Evolutionary conservation across 35 echinoderm and acorn worm species (phyloP), one percentile per base, ranked within the genome.

Genomic region (Nesometra sesokonis): DNA sequence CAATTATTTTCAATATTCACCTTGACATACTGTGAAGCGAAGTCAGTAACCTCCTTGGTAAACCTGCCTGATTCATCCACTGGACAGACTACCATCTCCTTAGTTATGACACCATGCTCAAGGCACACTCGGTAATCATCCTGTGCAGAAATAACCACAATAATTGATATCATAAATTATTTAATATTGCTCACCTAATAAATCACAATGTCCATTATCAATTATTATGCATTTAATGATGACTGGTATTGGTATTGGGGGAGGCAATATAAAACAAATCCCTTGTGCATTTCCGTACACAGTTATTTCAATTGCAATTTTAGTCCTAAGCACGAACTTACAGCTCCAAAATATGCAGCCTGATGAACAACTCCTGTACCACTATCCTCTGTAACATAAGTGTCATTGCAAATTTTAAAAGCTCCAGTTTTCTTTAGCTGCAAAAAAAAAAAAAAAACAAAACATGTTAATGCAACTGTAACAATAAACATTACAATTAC

Each of bases 71-170:
- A 94, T 15, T 87, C 90, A 77, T 99, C 96, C 23, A 99, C 96
- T 0, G 96, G 96, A 79, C 96, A 99, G 0, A 99, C 87, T 11
- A 99, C 81, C 86, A 89, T 84, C 35, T 99, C 92, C 39, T 94
- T 99, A 23, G 92, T 92, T 33, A 99, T 94, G 31, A 99, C 80
- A 30, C 92, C 92, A 27, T 99, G 46, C 47, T 86, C 87, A 4
- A 99, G 30, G 77, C 96, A 99, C 21, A 99, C 93, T 5, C 93
- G 67, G 86, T 99, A 99, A 99, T 99, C 96, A 90, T 99, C 96
- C 93, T 93, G 32, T 33, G 31, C 29, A 80, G n/a, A 17, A 31
- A 30, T n/a, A n/a, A n/a, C n/a, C n/a, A n/a, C n/a, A n/a, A n/a
- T n/a, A n/a, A n/a, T n/a, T n/a, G n/a, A n/a, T n/a, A n/a, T n/a